A percentile compares a stretch with the other conserved stretches of the same genome.
These are phyloP conservation scores for Tringa solitaria DNA, from an alignment of 2,113 vertebrate species.

Conservation along the genomic window DNA sequence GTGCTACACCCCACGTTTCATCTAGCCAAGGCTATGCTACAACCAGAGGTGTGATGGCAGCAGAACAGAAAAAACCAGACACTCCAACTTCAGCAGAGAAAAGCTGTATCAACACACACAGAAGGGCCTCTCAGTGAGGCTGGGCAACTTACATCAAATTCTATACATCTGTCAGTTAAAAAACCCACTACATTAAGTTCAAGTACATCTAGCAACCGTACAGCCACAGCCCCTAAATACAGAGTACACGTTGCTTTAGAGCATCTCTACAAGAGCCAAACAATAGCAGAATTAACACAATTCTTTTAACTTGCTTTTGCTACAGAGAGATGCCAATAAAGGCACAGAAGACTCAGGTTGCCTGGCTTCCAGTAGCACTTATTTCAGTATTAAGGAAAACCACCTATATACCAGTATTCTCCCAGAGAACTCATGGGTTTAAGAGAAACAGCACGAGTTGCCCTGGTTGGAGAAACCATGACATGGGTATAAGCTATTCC, in stretches of 20 bases:
- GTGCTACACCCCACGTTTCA: not conserved
- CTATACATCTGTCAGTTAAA: not conserved
- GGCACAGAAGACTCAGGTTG: not conserved
- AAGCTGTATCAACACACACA: not conserved
- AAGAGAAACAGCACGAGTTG: not conserved
- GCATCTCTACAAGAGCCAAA: not conserved
- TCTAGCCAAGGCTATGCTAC: not conserved
- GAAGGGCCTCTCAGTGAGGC: not conserved
- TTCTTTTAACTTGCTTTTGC: not conserved
- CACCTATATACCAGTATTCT: not conserved
- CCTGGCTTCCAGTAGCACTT: not conserved
- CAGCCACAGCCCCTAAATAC: not conserved
- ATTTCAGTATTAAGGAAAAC: not conserved
- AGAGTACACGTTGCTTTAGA: not conserved
- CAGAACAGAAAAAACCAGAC: not conserved
- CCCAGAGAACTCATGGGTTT: not conserved
- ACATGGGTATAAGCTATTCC: not conserved
- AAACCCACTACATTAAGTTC: not conserved
- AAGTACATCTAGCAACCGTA: not conserved
- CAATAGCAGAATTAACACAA: not conserved
- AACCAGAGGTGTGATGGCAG: not conserved
- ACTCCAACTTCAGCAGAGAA: not conserved
- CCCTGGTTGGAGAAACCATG: too few species aligned
- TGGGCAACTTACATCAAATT: not conserved
- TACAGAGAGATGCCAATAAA: not conserved